Evolutionary conservation across 1,140 invertebrate species (phyloP).

Genomic region (Phymastichus coffea): DNA sequence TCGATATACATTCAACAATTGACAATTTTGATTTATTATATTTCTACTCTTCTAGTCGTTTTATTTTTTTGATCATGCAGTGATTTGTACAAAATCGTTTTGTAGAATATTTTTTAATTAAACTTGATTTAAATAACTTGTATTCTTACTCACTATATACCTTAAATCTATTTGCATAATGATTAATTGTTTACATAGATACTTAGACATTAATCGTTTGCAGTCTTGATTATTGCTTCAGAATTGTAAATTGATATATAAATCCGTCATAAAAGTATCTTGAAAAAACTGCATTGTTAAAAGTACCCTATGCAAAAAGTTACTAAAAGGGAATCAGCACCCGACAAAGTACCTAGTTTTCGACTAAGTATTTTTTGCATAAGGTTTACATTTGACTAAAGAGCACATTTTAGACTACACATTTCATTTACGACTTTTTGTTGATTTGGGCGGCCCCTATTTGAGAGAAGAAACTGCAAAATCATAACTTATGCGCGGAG

Average conservation of each 20-base stretch:
- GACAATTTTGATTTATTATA: too few species aligned
- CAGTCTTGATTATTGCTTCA: constrained; percentile 25
- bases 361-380: too few species aligned
- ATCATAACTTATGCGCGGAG: too few species aligned
- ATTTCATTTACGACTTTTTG: too few species aligned
- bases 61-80: not conserved
- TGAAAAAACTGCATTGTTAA: not conserved
- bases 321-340: not conserved
- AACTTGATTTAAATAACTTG: constrained; percentile 9
- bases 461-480: too few species aligned
- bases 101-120: not conserved
- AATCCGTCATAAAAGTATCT: not conserved
- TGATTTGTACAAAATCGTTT: constrained; percentile 3
- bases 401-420: too few species aligned
- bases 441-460: too few species aligned
- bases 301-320: not conserved
- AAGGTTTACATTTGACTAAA: too few species aligned
- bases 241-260: constrained; percentile 4
- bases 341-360: too few species aligned
- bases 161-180: not conserved
- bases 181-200: constrained; percentile 1
- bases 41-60: too few species aligned
- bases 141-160: constrained; percentile 2
- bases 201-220: constrained; percentile 15
- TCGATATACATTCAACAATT: too few species aligned